phyloP scores from a whole-genome alignment of 2,113 vertebrate genomes.

The Grus americana region DNA sequence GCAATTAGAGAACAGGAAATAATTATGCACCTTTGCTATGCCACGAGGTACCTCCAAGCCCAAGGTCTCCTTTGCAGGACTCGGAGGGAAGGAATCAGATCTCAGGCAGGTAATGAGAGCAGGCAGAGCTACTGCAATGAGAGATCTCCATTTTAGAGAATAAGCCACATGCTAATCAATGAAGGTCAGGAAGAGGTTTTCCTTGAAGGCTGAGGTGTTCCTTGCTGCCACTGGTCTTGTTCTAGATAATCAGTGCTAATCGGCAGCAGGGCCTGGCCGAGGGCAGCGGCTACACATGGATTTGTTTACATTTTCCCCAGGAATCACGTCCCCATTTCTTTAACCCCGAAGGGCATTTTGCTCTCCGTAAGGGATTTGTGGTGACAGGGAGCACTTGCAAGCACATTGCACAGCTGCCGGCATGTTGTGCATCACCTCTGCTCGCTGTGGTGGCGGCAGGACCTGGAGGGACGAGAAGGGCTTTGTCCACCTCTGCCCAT shows the following conservation, averaged over 20 bases:
- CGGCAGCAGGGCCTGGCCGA: background rate
- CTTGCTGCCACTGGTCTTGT: background rate
- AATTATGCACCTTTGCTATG: constrained; percentile 17
- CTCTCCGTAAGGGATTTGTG: background rate
- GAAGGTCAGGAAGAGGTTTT: constrained; percentile 51
- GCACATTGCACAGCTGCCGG: background rate
- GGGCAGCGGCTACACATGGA: background rate
- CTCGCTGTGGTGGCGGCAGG: rapidly evolving
- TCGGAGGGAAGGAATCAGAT: background rate
- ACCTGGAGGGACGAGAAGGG: background rate
- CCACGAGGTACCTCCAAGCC: background rate
- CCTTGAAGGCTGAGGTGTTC: constrained; percentile 46
- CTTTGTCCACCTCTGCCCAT: background rate
- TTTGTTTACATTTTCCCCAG: background rate
- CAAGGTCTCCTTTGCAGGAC: constrained; percentile 19
- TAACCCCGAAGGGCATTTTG: background rate
- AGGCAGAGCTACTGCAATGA: background rate
- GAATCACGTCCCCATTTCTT: background rate
- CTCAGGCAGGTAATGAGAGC: background rate
- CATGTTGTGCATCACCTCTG: background rate
- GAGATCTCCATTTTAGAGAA: constrained; percentile 18
- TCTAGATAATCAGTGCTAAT: constrained; percentile 20
- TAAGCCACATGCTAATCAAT: background rate
- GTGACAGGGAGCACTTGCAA: background rate
- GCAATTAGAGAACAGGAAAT: constrained; percentile 56